Base-by-base conservation (phyloP, 2,888 invertebrate genomes). In the Reticulitermes lucifugus region DNA sequence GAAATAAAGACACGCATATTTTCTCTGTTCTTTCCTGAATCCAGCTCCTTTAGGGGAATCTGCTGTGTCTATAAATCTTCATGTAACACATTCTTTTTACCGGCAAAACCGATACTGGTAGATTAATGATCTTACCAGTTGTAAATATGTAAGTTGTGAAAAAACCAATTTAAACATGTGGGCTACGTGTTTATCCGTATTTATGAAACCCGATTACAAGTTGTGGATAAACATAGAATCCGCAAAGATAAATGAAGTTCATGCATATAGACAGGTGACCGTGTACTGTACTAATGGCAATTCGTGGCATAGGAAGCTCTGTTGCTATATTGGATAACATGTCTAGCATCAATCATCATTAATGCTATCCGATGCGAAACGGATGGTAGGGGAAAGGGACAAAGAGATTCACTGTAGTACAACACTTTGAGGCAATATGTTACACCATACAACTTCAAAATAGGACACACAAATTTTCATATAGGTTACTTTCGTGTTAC, bases 281-380 rank as follows among this genome's bases (percentile, higher is more conserved):
- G n/a, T 25, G 65, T 12, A n/a, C 65, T 65, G 73, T 21, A 73
- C 35, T 60, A 60, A 60, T 60, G 55, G 59, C 6, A 59, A 22
- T 22, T 29, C 59, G 41, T 60, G 14, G 59, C 12, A 14, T 25
- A 25, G 51, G 22, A n/a, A 2, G 65, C 25, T 25, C 41, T 35
- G 41, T 6, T 73, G 25, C 35, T 41, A 73, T 29, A 73, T 29
- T 21, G 73, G 41, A 73, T 80, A 80, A 80, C 60, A 60, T 60
- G 80, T 29, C 80, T 60, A 35, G 35, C 60, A 80, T 80, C 80
- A 80, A 80, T 80, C 80, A 60, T 80, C 80, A 80, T 80, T 80
- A 80, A 80, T 80, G 80, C 60, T 60, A 18, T 55, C 21, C 60
- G 60, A 60, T 60, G 60, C 14, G n/a, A 60, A 60, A 60, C 60